A percentile compares a stretch with the other conserved stretches of the same genome.
phyloP scores from a whole-genome alignment of 2,113 vertebrate species.

The Dromiciops gliroides region DNA sequence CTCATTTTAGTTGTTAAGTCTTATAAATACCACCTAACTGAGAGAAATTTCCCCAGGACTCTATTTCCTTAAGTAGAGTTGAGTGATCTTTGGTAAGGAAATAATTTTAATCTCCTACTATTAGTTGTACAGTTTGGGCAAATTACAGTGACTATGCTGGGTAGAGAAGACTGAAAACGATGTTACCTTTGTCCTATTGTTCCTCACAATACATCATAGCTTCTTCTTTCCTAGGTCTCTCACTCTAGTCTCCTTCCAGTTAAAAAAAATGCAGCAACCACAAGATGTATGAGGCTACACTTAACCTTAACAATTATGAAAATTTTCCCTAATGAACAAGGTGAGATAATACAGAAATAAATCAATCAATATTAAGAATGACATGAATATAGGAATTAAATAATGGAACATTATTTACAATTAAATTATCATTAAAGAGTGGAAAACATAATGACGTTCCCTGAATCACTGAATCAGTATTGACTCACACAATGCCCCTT shows the following conservation, averaged over 20 bases:
- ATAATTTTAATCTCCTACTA: neutral
- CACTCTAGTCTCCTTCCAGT: neutral
- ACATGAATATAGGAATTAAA: neutral
- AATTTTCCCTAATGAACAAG: neutral
- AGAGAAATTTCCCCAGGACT: neutral
- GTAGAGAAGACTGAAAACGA: neutral
- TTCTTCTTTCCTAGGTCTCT: neutral
- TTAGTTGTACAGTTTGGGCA: neutral
- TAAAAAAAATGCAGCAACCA: neutral
- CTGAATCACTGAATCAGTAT: neutral
- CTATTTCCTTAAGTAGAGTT: neutral
- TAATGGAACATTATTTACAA: no score
- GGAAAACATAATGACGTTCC: neutral
- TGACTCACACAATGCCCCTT: neutral
- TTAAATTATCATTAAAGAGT: no score
- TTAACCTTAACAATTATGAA: neutral
- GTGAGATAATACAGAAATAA: neutral
- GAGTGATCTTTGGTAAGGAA: neutral
- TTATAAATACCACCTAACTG: neutral
- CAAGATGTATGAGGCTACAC: neutral
- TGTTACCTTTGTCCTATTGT: neutral
- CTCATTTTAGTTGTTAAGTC: neutral
- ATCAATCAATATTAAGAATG: neutral
- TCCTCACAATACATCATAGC: neutral
- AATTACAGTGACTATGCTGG: neutral